Base-by-base conservation (phyloP, 2,888 invertebrate species). In the Electrophaes corylata region DNA sequence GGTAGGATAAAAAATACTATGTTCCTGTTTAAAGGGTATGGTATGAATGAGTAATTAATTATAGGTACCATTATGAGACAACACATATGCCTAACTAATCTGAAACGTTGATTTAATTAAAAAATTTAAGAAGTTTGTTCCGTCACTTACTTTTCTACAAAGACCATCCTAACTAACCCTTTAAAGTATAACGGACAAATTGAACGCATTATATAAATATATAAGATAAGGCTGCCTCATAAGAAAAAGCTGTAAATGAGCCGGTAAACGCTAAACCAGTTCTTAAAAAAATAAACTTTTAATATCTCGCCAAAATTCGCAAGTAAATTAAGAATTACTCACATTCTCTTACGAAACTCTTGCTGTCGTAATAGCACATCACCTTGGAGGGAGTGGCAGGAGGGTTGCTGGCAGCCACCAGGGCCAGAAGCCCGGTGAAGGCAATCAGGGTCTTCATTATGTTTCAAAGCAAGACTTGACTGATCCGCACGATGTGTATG, bases 341-440 rank as follows among this genome's bases (percentile, higher is more conserved):
- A 96, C 96, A 95, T 90, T 93, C 92, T 76, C 95, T 92, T 73
- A 93, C 92, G 79, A 92, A 93, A 66, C 95, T 94, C 78, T 92
- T 94, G 83, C 94, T 94, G 82, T 95, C 94, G 86, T 95, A 95
- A 81, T 94, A 95, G 79, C 96, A 96, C 72, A 95, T 87, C 45
- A 95, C 93, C 86, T 95, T 95, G 73, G 92, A 20, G 89, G 79
- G 23, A 3, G 3, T 4, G 2, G 80, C 73, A 4, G 85, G 79
- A 23, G 88, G 83, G 57, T 78, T 76, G 31, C 85, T 79, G 31
- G 86, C 80, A n/a, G 81, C 71, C 19, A 79, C 85, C 54, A 83
- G 72, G 66, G 86, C 86, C 65, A 85, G 60, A 3, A 85, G 68
- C 53, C 81, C 85, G 62, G 82, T 80, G 58, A 88, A 64, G 49